Evolutionary conservation across 2,888 invertebrate species (phyloP).

Genomic region (Plagodis dolabraria): DNA sequence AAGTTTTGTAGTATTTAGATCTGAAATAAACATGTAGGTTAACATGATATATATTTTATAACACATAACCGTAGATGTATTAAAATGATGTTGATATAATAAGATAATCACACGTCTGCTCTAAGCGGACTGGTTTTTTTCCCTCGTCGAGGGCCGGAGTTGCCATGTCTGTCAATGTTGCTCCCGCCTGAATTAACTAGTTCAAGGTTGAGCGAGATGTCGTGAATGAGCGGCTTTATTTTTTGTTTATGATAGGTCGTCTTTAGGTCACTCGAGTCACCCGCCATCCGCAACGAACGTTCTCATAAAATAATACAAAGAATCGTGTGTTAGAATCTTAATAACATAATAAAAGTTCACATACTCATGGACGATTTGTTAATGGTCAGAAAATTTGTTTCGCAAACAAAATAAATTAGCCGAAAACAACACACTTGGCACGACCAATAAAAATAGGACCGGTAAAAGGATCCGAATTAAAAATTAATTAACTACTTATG

Average conservation of each 20-base stretch:
- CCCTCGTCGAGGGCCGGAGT: constrained; percentile 52
- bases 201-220: constrained; percentile 72
- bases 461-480: constrained; percentile 66
- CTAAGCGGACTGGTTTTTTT: constrained; percentile 70
- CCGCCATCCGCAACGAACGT: constrained; percentile 59
- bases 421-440: constrained; percentile 54
- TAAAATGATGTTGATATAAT: constrained; percentile 69
- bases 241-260: constrained; percentile 71
- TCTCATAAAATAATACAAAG: constrained; percentile 63
- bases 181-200: constrained; percentile 77
- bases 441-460: constrained; percentile 59
- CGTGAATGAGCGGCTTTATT: constrained; percentile 77
- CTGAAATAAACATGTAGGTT: background rate
- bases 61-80: constrained; percentile 50
- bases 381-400: constrained; percentile 49
- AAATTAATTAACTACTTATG: constrained; percentile 78
- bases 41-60: constrained; percentile 35
- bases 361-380: constrained; percentile 39
- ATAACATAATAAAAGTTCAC: constrained; percentile 45
- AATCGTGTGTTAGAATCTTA: constrained; percentile 51
- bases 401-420: constrained; percentile 59
- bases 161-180: constrained; percentile 64
- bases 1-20: no score
- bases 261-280: constrained; percentile 75
- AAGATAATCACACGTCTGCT: constrained; percentile 79